Base-by-base conservation (phyloP, 1,140 invertebrate species). In the Steinernema feltiae region DNA sequence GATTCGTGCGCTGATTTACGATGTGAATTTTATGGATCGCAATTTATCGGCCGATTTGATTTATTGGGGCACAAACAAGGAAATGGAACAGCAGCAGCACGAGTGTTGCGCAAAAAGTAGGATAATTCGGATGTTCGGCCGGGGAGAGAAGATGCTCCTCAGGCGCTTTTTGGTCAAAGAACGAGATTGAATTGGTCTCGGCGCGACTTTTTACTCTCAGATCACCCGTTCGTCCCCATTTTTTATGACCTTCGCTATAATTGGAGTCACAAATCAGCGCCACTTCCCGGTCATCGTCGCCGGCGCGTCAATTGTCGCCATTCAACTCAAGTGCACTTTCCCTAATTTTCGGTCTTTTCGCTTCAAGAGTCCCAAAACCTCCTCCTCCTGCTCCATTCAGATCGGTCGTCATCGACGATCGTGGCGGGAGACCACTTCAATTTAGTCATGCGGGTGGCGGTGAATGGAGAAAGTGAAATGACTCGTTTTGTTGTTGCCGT, bases 281-380 rank as follows among this genome's bases (percentile, higher is more conserved):
- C 53, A 15, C 53, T 63, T 63, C 53, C 7, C 7, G 35, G 35
- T 18, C 7, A 41, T 41, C 18, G 53, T 27, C 53, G 24, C 53
- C 15, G 15, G 12, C 15, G 7, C 41, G n/a, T 27, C 53, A 7
- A 63, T 63, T 63, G 12, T 12, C 53, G 24, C 24, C 53, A 3
- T 63, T 63, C 41, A n/a, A 7, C 7, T 63, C 53, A 63, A 63
- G 53, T 63, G 53, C 53, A 63, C 53, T 63, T 63, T 63, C 35
- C 53, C 53, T 63, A 63, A 63, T 63, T 63, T 63, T 21, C 12
- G 35, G n/a, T n/a, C 41, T n/a, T n/a, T 46, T 63, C 53, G 53
- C 24, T 15, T 63, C 53, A 63, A 63, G 53, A 63, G 53, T n/a
- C n/a, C n/a, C n/a, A n/a, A n/a, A n/a, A n/a, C n/a, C n/a, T n/a